phyloP scores from a whole-genome alignment of 2,113 vertebrate genomes.

The Verasper variegatus region DNA sequence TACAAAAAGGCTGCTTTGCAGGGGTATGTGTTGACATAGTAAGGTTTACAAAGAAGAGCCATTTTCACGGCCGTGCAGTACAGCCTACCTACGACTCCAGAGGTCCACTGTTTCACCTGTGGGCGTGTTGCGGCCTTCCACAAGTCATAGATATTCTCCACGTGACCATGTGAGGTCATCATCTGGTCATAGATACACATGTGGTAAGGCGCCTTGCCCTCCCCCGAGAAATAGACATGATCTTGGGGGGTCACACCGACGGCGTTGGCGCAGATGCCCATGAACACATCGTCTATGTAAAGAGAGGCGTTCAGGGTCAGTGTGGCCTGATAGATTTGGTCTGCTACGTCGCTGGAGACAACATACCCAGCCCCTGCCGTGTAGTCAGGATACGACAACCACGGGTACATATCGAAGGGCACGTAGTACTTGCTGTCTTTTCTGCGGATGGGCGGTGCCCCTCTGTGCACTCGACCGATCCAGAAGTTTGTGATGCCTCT shows the following conservation, averaged over 20 bases:
- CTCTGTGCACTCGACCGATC: slow-evolving; percentile 91
- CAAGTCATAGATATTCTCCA: slow-evolving; percentile 87
- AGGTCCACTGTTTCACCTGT: slow-evolving; percentile 80
- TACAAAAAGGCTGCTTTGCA: slow-evolving; percentile 92
- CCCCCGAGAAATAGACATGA: slow-evolving; percentile 92
- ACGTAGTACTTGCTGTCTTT: slow-evolving; percentile 95
- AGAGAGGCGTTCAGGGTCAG: slow-evolving; percentile 91
- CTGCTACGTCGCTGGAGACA: slow-evolving; percentile 88
- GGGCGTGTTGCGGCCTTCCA: slow-evolving; percentile 90
- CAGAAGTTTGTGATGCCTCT: slow-evolving; percentile 87
- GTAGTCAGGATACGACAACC: slow-evolving; percentile 93
- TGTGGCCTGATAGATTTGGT: slow-evolving; percentile 89
- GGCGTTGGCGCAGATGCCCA: slow-evolving; percentile 94
- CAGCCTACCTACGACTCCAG: slow-evolving; percentile 83
- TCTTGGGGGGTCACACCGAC: slow-evolving; percentile 88
- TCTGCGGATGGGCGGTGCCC: slow-evolving; percentile 88
- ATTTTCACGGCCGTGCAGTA: slow-evolving; percentile 90
- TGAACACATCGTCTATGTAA: slow-evolving; percentile 97
- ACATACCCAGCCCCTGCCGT: slow-evolving; percentile 94
- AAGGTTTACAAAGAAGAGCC: slow-evolving; percentile 87
- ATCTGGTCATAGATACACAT: slow-evolving; percentile 93
- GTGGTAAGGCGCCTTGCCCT: slow-evolving; percentile 91
- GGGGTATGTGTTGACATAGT: slow-evolving; percentile 84
- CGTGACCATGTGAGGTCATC: slow-evolving; percentile 95
- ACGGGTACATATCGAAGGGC: slow-evolving; percentile 92